Base-by-base conservation (phyloP, 2,113 vertebrate genomes). In the Ictidomys tridecemlineatus region DNA sequence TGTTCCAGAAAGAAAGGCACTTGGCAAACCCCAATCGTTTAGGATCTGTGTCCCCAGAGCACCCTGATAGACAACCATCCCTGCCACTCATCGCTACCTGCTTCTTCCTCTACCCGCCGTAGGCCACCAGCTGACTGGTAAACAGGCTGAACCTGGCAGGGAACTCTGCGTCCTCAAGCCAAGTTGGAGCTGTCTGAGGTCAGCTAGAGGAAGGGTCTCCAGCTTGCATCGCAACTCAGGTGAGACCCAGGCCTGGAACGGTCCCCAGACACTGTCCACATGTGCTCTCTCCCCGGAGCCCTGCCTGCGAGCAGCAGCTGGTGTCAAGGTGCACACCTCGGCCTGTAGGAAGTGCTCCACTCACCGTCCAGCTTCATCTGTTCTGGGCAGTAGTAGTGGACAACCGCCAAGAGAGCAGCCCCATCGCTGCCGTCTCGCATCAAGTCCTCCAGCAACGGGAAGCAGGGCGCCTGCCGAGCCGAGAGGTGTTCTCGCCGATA, bases 321-420 rank as follows among this genome's bases (percentile, higher is more conserved):
- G 20, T 58, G 56, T 58, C 56, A 58, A 45, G 56, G 56, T 58
- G 56, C 56, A 58, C 18, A 20, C 56, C 56, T 20, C 18, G 6
- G 56, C 56, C 56, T 58, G 5, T 7, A 20, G 56, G 56, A 58
- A 58, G 56, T 20, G 85, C 63, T 3, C n/a, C 90, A 97, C 98
- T 45, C 99, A 99, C 99, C 99, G 82, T 99, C 99, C 65, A 99
- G 98, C 86, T 99, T 99, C 98, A 99, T 99, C 82, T 99, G 99
- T 90, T 99, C 99, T 0, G 99, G 99, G 97, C 99, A 99, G 73
- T 99, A 99, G 97, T 99, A 99, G 98, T 99, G 99, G 95, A 99
- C 98, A 56, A 99, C 98, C 20, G 99, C 98, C 48, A 99, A 97
- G 96, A 99, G 99, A 67, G 99, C 99, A 11, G 99, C 98, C 28